phyloP scores from a whole-genome alignment of 1,140 invertebrate species.

The Trachymyrmex cornetzi region DNA sequence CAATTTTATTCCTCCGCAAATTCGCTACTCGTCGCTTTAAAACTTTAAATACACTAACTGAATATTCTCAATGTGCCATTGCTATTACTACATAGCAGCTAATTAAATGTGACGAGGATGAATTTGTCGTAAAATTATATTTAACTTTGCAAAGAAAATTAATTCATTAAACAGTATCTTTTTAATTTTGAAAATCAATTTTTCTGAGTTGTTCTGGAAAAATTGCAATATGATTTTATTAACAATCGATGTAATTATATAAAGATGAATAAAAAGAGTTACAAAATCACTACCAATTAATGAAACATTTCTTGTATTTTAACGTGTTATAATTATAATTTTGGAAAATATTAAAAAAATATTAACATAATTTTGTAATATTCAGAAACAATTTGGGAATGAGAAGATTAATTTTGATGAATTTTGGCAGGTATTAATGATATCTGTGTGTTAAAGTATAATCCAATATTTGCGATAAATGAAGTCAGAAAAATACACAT shows the following conservation, averaged over 20 bases:
- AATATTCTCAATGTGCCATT: not conserved
- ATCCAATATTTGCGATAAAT: conserved; percentile 3
- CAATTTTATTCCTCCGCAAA: conserved; percentile 21
- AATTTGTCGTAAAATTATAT: conserved; percentile 1
- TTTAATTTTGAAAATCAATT: not conserved
- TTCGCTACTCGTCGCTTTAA: conserved; percentile 32
- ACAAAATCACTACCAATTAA: conserved; percentile 2
- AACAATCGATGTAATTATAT: not conserved
- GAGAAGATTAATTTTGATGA: not conserved
- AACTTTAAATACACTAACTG: conserved; percentile 17
- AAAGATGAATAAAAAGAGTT: not conserved
- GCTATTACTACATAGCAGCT: not conserved
- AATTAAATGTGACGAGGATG: not conserved
- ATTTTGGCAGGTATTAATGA: conserved; percentile 11
- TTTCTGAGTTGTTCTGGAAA: not conserved
- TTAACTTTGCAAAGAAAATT: conserved; percentile 14
- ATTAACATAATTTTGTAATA: not conserved
- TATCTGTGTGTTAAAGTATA: not conserved
- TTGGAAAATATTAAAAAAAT: not conserved
- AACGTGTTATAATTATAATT: not conserved
- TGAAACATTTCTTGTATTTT: not conserved
- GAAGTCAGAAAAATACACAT: conserved; percentile 15
- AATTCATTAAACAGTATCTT: not conserved
- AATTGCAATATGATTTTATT: not conserved
- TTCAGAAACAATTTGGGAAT: not conserved